phyloP scores from a whole-genome alignment of 2,888 invertebrate genomes.

The Aphelenchoides bicaudatus region DNA sequence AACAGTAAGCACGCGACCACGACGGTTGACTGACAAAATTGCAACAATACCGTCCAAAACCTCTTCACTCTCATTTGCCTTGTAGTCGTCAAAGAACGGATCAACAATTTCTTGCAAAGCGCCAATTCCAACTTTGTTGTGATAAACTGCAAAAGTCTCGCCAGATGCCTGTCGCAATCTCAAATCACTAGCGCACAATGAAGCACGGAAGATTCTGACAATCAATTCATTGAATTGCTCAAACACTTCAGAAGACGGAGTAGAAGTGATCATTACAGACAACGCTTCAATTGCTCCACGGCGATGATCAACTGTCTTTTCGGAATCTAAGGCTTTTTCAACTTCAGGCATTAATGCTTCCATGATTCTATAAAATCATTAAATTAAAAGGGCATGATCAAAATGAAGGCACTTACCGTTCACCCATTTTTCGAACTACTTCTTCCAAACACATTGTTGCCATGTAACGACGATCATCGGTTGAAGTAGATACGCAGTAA shows the following conservation, averaged over 20 bases:
- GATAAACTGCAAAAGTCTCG: conserved; percentile 90
- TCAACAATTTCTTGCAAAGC: conserved; percentile 92
- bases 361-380: no score
- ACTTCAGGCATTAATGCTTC: conserved; percentile 97
- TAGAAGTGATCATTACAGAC: conserved; percentile 90
- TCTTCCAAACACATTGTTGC: conserved; percentile 94
- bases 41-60: conserved; percentile 91
- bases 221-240: conserved; percentile 19
- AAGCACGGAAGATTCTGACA: conserved; percentile 7
- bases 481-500: conserved; percentile 37
- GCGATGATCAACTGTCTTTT: conserved; percentile 80
- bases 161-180: conserved; percentile 78
- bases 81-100: conserved; percentile 76
- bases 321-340: conserved; percentile 84
- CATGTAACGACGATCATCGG: conserved; percentile 67
- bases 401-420: no score
- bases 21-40: conserved; percentile 73
- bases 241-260: conserved; percentile 66
- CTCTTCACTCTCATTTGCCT: conserved; percentile 73
- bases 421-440: conserved; percentile 90
- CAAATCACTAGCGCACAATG: conserved; percentile 10
- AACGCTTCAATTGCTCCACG: conserved; percentile 95
- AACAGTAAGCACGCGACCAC: conserved; percentile 61
- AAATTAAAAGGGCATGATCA: no score
- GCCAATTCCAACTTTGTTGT: conserved; percentile 84